These are phyloP conservation scores for Melanotaenia trifasciata DNA, from an alignment of 2,797 vertebrate species.

Conservation along the genomic window DNA sequence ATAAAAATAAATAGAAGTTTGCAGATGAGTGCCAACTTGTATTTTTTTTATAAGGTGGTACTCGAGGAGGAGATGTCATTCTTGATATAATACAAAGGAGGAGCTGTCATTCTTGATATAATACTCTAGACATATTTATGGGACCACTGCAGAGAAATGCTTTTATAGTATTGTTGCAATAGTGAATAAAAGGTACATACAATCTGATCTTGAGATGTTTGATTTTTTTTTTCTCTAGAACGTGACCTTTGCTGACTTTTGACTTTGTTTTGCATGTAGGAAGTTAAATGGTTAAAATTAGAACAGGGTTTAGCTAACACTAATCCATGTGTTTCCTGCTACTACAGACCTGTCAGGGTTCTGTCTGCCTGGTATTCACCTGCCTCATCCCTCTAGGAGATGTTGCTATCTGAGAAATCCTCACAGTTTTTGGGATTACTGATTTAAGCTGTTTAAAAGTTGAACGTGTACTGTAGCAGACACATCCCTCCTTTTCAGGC, in stretches of 20 bases:
- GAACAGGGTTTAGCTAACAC: slow-evolving; percentile 64
- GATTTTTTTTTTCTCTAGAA: slow-evolving; percentile 10
- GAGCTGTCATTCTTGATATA: not conserved
- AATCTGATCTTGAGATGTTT: not conserved
- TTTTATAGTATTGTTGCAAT: not conserved
- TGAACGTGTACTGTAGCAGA: not conserved
- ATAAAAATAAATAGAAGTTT: no score
- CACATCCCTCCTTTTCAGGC: not conserved
- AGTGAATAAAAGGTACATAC: not conserved
- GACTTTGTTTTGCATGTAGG: slow-evolving; percentile 40
- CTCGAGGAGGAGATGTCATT: no score
- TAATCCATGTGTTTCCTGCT: slow-evolving; percentile 69
- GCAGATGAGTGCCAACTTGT: no score
- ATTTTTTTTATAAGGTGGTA: no score
- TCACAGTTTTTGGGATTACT: not conserved
- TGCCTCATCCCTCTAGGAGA: not conserved
- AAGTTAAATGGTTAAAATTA: slow-evolving; percentile 72
- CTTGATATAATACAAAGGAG: no score
- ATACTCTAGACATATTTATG: not conserved
- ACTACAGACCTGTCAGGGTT: slow-evolving; percentile 35
- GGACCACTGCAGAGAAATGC: not conserved
- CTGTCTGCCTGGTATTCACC: slow-evolving; percentile 17
- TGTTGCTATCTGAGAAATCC: not conserved
- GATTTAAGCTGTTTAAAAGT: not conserved
- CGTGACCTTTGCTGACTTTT: slow-evolving; percentile 42